A percentile compares a stretch with the other conserved stretches of the same genome.
Conservation (phyloP, 1,140 invertebrate genomes). For the Aphaenogaster ashmeadi region DNA sequence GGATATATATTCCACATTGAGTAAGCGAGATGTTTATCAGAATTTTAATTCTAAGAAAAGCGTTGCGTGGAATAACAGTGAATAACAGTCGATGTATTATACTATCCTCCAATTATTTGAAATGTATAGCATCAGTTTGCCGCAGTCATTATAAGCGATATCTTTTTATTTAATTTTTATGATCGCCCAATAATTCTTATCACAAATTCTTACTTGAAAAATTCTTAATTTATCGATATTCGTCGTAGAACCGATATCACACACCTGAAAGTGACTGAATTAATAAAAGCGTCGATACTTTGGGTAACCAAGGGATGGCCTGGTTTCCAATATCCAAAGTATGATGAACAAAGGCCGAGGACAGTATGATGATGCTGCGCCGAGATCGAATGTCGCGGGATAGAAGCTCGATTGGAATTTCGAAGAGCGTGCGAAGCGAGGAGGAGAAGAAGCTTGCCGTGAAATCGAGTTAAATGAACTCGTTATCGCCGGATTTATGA, state of each 20-base stretch:
- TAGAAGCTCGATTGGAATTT: slow-evolving; percentile 15
- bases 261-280: not conserved
- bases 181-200: not conserved
- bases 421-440: slow-evolving; percentile 6
- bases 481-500: slow-evolving; percentile 57
- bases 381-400: slow-evolving; percentile 22
- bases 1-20: slow-evolving; percentile 1
- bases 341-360: not conserved
- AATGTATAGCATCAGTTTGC: not conserved
- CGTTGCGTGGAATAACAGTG: not conserved
- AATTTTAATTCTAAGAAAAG: not conserved
- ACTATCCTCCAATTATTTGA: not conserved
- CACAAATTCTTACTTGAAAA: not conserved
- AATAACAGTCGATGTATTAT: not conserved
- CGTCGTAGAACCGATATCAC: not conserved
- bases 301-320: not conserved
- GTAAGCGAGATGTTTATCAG: not conserved
- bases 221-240: not conserved
- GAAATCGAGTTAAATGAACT: slow-evolving; percentile 63
- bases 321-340: not conserved
- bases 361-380: not conserved
- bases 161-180: not conserved
- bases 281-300: not conserved
- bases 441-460: slow-evolving; percentile 43
- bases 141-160: not conserved